Evolutionary conservation across 2,113 vertebrate genomes (phyloP).

Genomic region (Mesoclemmys tuberculata): DNA sequence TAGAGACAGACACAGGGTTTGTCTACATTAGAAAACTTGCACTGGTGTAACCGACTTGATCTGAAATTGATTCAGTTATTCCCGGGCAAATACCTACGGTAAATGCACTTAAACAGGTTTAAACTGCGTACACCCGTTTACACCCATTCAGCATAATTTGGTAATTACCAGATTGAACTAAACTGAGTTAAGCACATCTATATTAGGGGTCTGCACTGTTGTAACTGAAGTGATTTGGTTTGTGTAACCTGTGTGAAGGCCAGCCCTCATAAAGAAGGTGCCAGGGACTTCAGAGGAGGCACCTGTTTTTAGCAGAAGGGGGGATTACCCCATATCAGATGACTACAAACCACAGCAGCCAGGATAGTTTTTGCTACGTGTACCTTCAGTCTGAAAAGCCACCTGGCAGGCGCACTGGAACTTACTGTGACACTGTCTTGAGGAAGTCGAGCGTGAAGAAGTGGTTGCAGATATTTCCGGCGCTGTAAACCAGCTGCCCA

Average conservation of each 20-base stretch:
- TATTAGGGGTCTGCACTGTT: not conserved
- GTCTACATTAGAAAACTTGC: not conserved
- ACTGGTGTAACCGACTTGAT: not conserved
- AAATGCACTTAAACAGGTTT: not conserved
- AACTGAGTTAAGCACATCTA: not conserved
- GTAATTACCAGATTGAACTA: not conserved
- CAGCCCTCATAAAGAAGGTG: not conserved
- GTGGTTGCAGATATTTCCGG: conserved; percentile 96
- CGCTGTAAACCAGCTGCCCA: conserved; percentile 83
- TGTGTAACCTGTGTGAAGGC: not conserved
- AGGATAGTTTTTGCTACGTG: not conserved
- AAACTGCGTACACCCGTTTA: not conserved
- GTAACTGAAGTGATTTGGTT: not conserved
- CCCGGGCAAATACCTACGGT: too few species aligned
- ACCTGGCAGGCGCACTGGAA: not conserved
- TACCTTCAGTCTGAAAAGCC: not conserved
- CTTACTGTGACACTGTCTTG: conserved; percentile 84
- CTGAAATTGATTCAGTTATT: not conserved
- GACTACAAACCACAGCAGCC: not conserved
- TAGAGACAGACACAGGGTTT: not conserved
- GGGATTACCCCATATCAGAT: not conserved
- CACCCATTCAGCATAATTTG: not conserved
- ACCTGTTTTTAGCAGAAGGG: not conserved
- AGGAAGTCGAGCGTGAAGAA: conserved; percentile 92
- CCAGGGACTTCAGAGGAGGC: not conserved